phyloP scores from a whole-genome alignment of 2,113 vertebrate species.

The Alces alces region DNA sequence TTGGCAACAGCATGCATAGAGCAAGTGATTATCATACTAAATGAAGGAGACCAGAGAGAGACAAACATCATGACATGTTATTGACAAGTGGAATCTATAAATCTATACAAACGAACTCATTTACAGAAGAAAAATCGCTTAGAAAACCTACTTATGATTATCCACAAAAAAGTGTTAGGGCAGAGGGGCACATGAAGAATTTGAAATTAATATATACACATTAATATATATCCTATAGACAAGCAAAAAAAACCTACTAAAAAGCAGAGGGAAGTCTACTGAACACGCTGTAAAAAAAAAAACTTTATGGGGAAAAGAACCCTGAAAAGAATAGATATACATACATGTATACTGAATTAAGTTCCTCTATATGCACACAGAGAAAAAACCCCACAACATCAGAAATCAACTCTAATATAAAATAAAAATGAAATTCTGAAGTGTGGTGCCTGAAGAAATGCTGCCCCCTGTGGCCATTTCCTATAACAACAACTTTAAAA shows the following conservation, averaged over 20 bases:
- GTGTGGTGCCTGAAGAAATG: not conserved
- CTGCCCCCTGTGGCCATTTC: not conserved
- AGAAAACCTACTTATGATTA: not conserved
- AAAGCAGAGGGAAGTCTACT: not conserved
- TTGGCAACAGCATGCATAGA: not conserved
- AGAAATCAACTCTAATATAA: not conserved
- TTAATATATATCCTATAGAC: not conserved
- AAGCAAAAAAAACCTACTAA: not conserved
- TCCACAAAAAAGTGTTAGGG: not conserved
- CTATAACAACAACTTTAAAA: not conserved
- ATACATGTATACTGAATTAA: not conserved
- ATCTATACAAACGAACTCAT: not conserved
- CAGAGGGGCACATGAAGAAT: not conserved
- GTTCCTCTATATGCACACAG: not conserved
- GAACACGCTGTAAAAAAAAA: not conserved
- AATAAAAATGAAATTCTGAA: not conserved
- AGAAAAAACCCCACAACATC: not conserved
- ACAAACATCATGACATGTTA: not conserved
- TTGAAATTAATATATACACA: not conserved
- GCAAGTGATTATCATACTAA: not conserved
- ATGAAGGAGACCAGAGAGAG: not conserved
- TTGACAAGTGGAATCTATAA: not conserved
- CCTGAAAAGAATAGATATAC: not conserved
- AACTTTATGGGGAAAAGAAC: not conserved
- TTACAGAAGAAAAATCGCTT: not conserved